Evolutionary conservation across 2,888 invertebrate species (phyloP), one percentile per base, ranked within the genome.

Genomic region (Eupithecia pulchellata): DNA sequence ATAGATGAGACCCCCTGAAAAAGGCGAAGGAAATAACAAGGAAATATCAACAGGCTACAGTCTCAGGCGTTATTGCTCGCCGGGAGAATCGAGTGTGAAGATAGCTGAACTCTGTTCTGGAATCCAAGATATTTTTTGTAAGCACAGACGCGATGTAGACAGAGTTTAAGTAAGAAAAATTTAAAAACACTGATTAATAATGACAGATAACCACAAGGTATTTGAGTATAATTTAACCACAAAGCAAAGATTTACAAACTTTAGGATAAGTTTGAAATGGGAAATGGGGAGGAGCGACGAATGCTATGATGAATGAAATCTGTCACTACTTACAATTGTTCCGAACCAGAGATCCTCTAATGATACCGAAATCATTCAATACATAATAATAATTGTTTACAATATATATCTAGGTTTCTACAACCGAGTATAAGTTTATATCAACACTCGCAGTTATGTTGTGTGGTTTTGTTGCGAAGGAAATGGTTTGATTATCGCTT

Each of bases 1-100:
- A 89, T 88, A 88, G 89, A 90, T 90, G 88, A 90, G 90, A 85
- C 82, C 84, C 69, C 74, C 77, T 83, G 81, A 83, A 83, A 87
- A 84, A 84, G 75, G 79, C 78, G 78, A 85, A 86, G 84, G 83
- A 88, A 89, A 85, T 83, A 78, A 81, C 68, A 63, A 66, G 39
- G 64, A 32, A 73, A 86, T 84, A 81, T 79, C 86, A 88, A 86
- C 84, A 80, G 81, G 76, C 70, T 32, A 52, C 64, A 66, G 65
- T 65, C 62, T 65, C 63, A 64, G 69, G 66, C 47, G 69, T 74
- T 71, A 63, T 76, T 73, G 69, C 67, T 62, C 57, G 60, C 42
- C 52, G 62, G 55, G 69, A 68, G 67, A 75, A 72, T 73, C 75
- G 68, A 73, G 69, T 75, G 73, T 75, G 68, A 73, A 75, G 73